Evolutionary conservation across 2,888 invertebrate species (phyloP).

Genomic region (Julus scanicus): DNA sequence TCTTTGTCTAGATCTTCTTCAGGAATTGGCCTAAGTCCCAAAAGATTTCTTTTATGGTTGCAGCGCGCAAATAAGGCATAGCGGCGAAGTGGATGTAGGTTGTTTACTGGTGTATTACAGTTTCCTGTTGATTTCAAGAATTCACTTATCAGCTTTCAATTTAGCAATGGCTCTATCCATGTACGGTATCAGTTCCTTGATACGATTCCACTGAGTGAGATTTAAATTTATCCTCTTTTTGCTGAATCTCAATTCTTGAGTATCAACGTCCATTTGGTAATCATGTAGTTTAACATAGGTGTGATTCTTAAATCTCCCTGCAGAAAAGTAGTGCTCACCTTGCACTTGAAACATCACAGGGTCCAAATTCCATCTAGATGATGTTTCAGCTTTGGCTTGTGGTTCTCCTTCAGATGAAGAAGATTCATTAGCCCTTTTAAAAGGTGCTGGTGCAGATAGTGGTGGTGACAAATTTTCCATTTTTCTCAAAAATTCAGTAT

Average conservation of each 20-base stretch:
- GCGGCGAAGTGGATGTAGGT: too few relatives aligned
- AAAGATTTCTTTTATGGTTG: too few relatives aligned
- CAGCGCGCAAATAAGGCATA: too few relatives aligned
- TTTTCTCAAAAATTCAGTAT: too few relatives aligned
- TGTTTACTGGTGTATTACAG: too few relatives aligned
- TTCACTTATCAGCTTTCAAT: too few relatives aligned
- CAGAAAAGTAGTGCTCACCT: not conserved
- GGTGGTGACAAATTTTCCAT: too few relatives aligned
- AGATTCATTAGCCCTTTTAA: not conserved
- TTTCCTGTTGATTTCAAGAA: too few relatives aligned
- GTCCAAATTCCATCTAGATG: not conserved
- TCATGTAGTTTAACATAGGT: not conserved
- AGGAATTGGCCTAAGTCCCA: too few relatives aligned
- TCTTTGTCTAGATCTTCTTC: not conserved
- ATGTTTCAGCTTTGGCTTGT: not conserved
- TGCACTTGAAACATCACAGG: not conserved
- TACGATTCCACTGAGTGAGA: not conserved
- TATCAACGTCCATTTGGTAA: not conserved
- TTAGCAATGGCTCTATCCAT: not conserved
- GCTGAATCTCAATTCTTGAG: not conserved
- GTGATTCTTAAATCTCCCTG: not conserved
- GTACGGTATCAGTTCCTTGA: not conserved
- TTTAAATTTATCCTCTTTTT: not conserved
- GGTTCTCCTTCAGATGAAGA: not conserved
- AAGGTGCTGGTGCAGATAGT: not conserved